Percentiles rank a stretch among this genome's conserved stretches.
Conservation (phyloP, 2,113 vertebrate species). For the Syngnathus typhle region DNA sequence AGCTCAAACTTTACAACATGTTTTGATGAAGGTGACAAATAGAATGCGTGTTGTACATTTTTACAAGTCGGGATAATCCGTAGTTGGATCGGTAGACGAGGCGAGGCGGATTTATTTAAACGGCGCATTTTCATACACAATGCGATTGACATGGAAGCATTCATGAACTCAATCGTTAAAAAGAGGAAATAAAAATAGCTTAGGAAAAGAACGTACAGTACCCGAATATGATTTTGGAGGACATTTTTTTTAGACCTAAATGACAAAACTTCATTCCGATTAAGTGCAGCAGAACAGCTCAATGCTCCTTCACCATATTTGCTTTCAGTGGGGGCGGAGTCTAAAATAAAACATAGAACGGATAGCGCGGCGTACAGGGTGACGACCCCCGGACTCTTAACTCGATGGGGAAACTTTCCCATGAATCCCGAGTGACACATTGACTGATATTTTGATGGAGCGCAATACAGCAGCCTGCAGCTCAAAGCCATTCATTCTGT, state of each 20-base stretch:
- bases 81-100: not conserved
- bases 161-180: too few relatives aligned
- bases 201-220: too few relatives aligned
- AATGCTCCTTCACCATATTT: too few relatives aligned
- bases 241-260: too few relatives aligned
- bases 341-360: not conserved
- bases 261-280: too few relatives aligned
- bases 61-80: constrained; percentile 5
- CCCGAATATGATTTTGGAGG: too few relatives aligned
- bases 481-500: constrained; percentile 70
- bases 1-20: constrained; percentile 39
- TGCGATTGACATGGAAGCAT: too few relatives aligned
- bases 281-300: too few relatives aligned
- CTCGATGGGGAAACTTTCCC: constrained; percentile 31
- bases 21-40: constrained; percentile 49
- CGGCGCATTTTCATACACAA: too few relatives aligned
- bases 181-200: too few relatives aligned
- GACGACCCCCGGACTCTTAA: not conserved
- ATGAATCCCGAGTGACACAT: constrained; percentile 59
- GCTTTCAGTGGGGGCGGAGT: too few relatives aligned
- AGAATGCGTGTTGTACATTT: constrained; percentile 52
- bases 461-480: constrained; percentile 66
- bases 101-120: too few relatives aligned
- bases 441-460: constrained; percentile 67
- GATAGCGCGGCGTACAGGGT: not conserved